These are phyloP conservation scores for Peromyscus leucopus DNA, from an alignment of 2,113 vertebrate species.

Conservation along the genomic window DNA sequence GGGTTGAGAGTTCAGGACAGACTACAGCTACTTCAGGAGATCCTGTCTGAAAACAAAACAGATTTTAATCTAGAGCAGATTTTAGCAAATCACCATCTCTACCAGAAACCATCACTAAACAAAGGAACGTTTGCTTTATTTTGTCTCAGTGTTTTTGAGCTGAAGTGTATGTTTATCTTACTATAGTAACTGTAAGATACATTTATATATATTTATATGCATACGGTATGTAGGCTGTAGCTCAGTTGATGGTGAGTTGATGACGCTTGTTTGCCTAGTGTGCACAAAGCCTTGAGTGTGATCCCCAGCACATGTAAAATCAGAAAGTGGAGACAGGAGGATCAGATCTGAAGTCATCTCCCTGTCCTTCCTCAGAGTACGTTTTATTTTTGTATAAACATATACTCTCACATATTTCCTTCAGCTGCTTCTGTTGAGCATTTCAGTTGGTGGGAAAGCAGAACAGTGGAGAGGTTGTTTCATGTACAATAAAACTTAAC, in stretches of 20 bases:
- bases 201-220: neutral
- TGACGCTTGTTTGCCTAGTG: neutral
- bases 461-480: neutral
- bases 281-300: neutral
- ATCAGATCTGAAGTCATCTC: neutral
- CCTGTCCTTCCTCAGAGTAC: neutral
- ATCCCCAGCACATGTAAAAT: neutral
- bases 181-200: neutral
- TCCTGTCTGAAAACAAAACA: neutral
- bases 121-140: constrained; percentile 29
- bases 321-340: neutral
- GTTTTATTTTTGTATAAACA: neutral
- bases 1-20: neutral
- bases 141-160: constrained; percentile 39
- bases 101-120: neutral
- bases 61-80: neutral
- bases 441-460: neutral
- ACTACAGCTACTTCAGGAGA: neutral
- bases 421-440: neutral
- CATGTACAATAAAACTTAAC: neutral
- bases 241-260: neutral
- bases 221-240: neutral
- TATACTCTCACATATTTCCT: neutral
- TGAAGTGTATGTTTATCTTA: constrained; percentile 39
- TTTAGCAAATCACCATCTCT: constrained; percentile 48